Percentiles rank a stretch among this genome's conserved stretches.
phyloP scores from a whole-genome alignment of 2,888 invertebrate species.

The Lasioglossum malachurum region DNA sequence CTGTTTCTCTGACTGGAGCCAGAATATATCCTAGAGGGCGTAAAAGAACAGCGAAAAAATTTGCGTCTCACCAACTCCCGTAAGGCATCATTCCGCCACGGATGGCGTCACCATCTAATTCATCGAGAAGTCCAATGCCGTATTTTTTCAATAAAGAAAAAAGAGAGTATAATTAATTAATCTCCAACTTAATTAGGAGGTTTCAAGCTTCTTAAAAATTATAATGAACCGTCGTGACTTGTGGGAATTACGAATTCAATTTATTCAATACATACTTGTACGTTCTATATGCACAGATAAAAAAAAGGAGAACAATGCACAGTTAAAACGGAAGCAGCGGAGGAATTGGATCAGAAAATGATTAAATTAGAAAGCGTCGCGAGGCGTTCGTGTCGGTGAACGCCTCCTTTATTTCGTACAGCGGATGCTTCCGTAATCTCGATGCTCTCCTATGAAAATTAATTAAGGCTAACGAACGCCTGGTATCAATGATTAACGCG shows the following conservation, averaged over 20 bases:
- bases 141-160: no score
- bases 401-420: conserved; percentile 19
- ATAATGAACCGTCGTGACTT: not conserved
- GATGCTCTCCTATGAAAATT: conserved; percentile 31
- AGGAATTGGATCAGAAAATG: conserved; percentile 50
- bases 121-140: not conserved
- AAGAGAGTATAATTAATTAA: not conserved
- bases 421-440: conserved; percentile 31
- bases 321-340: conserved; percentile 26
- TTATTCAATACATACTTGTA: not conserved
- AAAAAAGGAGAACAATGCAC: not conserved
- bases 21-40: no score
- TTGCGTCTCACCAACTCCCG: no score
- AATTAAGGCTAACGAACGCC: conserved; percentile 29
- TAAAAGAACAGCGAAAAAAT: no score
- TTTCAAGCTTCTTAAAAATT: not conserved
- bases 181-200: not conserved
- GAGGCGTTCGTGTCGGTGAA: conserved; percentile 25
- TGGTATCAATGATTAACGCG: not conserved
- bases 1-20: no score
- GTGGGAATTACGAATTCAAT: not conserved
- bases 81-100: not conserved
- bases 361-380: conserved; percentile 57
- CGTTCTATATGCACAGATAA: not conserved
- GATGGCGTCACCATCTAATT: not conserved